Conservation (phyloP, 1,140 invertebrate species). For the Nixonia krombeini region DNA sequence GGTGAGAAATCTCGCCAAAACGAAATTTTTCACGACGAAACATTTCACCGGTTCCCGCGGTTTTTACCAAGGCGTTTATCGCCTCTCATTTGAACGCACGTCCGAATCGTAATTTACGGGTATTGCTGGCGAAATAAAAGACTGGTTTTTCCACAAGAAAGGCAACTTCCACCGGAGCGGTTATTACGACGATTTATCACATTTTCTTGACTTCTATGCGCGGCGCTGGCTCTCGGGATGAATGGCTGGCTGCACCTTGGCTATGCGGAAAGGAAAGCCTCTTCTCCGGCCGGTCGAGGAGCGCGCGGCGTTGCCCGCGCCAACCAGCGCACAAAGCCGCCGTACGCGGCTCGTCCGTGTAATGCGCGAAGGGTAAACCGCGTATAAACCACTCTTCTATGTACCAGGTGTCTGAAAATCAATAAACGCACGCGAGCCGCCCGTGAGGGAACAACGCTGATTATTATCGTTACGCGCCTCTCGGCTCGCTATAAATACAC, state of each 20-base stretch:
- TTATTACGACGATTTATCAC: conserved; percentile 52
- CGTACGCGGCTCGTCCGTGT: conserved; percentile 27
- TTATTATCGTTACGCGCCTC: too few species aligned
- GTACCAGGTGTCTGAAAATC: conserved; percentile 56
- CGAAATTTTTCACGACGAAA: too few species aligned
- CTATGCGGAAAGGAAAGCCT: conserved; percentile 71
- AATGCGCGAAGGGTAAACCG: conserved; percentile 43
- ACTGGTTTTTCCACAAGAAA: conserved; percentile 37
- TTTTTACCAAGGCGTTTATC: not conserved
- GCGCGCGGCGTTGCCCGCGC: too few species aligned
- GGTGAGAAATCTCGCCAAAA: too few species aligned
- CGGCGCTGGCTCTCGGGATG: conserved; percentile 43
- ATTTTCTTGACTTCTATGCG: conserved; percentile 50
- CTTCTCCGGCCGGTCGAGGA: conserved; percentile 50
- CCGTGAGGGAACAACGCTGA: too few species aligned
- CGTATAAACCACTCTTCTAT: conserved; percentile 42
- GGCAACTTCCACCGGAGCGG: conserved; percentile 44
- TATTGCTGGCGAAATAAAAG: conserved; percentile 12
- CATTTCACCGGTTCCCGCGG: too few species aligned
- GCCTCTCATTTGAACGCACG: conserved; percentile 25
- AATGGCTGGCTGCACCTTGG: conserved; percentile 69
- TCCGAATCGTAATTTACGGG: conserved; percentile 44
- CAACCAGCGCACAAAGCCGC: not conserved
- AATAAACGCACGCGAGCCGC: conserved; percentile 46
- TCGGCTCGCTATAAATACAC: too few species aligned